A percentile compares a stretch with the other conserved stretches of the same genome.
These are phyloP conservation scores for Xylophagus ater DNA, from an alignment of 2,888 invertebrate species.

Conservation along the genomic window DNA sequence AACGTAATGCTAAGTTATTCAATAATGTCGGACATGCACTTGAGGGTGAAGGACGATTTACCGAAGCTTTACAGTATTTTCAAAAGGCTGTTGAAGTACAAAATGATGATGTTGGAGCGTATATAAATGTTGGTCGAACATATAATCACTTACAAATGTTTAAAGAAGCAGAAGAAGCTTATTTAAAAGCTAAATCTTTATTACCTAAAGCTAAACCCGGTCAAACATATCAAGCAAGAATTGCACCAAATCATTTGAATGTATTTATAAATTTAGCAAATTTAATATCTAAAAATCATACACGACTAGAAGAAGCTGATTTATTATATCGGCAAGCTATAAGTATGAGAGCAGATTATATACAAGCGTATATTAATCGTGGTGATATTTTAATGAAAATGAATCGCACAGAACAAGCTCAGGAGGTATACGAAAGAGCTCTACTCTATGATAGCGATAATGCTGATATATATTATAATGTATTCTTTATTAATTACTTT, in stretches of 20 bases:
- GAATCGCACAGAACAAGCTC: slow-evolving; percentile 87
- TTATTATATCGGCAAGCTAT: slow-evolving; percentile 89
- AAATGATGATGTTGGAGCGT: slow-evolving; percentile 91
- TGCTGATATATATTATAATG: slow-evolving; percentile 90
- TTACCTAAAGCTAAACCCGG: slow-evolving; percentile 87
- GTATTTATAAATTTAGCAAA: slow-evolving; percentile 93
- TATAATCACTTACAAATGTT: slow-evolving; percentile 83
- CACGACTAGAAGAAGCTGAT: slow-evolving; percentile 87
- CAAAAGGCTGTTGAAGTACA: slow-evolving; percentile 87
- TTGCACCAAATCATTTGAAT: slow-evolving; percentile 91
- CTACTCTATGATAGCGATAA: slow-evolving; percentile 86
- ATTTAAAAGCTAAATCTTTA: slow-evolving; percentile 77
- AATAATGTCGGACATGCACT: slow-evolving; percentile 96
- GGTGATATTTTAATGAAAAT: slow-evolving; percentile 92
- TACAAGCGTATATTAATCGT: slow-evolving; percentile 92
- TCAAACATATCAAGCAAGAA: slow-evolving; percentile 87
- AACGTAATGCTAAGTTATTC: slow-evolving; percentile 87
- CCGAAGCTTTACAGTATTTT: slow-evolving; percentile 81
- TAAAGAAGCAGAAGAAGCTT: slow-evolving; percentile 86
- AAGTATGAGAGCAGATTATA: slow-evolving; percentile 92
- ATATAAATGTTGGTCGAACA: slow-evolving; percentile 93
- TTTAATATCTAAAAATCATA: slow-evolving; percentile 84
- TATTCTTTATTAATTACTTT: slow-evolving; percentile 42
- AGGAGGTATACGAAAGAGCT: slow-evolving; percentile 88
- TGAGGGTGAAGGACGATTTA: slow-evolving; percentile 57